Evolutionary conservation across 2,113 vertebrate genomes (phyloP).

Genomic region (Steatornis caripensis): DNA sequence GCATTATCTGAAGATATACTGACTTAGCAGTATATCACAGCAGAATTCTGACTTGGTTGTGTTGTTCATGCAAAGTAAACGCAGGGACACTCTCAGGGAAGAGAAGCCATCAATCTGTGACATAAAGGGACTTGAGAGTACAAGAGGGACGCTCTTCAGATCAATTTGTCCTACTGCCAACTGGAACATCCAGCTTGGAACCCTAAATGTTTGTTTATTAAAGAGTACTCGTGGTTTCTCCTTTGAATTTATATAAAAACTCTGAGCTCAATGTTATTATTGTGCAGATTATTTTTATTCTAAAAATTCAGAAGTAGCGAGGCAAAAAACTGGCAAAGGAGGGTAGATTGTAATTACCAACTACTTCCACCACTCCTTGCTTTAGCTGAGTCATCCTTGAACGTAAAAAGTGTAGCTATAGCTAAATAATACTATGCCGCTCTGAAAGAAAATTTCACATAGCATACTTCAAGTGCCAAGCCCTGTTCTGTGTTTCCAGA

Average conservation of each 20-base stretch:
- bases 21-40: not conserved
- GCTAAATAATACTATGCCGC: not conserved
- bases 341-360: conserved; percentile 3
- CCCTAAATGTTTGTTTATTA: conserved; percentile 35
- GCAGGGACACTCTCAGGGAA: conserved; percentile 10
- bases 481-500: not conserved
- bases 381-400: not conserved
- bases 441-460: not conserved
- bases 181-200: conserved; percentile 39
- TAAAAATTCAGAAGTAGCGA: not conserved
- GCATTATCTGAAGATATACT: not conserved
- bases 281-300: not conserved
- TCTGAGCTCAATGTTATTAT: not conserved
- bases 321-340: not conserved
- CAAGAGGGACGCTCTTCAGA: conserved; percentile 40
- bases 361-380: not conserved
- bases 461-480: not conserved
- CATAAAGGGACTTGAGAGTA: conserved; percentile 57
- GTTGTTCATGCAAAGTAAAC: conserved; percentile 28
- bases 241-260: conserved; percentile 13
- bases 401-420: not conserved
- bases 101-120: conserved; percentile 46
- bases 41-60: not conserved
- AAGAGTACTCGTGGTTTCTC: not conserved
- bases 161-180: conserved; percentile 59